Conservation (phyloP, 2,113 vertebrate species). For the Plestiodon gilberti region DNA sequence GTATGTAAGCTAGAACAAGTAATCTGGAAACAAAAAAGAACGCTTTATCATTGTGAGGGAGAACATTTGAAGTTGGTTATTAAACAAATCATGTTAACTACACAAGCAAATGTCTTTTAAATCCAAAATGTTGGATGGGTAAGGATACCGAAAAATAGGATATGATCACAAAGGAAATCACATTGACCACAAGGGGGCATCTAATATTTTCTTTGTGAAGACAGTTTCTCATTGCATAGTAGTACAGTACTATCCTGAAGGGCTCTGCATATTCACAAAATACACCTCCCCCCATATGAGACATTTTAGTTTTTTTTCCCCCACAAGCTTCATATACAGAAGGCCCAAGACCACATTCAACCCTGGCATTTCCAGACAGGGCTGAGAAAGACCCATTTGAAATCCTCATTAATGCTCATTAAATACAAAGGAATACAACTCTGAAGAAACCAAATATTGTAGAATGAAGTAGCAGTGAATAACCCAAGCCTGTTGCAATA, state of each 20-base stretch:
- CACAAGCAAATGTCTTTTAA: neutral
- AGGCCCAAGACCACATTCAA: too few species aligned
- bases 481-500: neutral
- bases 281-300: too few species aligned
- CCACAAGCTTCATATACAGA: too few species aligned
- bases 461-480: neutral
- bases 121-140: rapidly evolving
- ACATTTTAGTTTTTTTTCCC: too few species aligned
- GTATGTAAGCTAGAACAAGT: neutral
- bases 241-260: neutral
- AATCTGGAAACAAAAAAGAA: neutral
- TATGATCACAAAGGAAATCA: neutral
- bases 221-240: neutral
- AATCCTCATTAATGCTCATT: too few species aligned
- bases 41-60: neutral
- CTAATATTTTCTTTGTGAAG: neutral
- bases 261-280: neutral
- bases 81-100: neutral
- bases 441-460: neutral
- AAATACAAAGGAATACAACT: neutral
- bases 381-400: too few species aligned
- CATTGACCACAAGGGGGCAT: rapidly evolving
- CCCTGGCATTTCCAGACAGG: too few species aligned
- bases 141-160: neutral
- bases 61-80: neutral